Base-by-base conservation (phyloP, 2,113 vertebrate species). In the Bufo gargarizans region DNA sequence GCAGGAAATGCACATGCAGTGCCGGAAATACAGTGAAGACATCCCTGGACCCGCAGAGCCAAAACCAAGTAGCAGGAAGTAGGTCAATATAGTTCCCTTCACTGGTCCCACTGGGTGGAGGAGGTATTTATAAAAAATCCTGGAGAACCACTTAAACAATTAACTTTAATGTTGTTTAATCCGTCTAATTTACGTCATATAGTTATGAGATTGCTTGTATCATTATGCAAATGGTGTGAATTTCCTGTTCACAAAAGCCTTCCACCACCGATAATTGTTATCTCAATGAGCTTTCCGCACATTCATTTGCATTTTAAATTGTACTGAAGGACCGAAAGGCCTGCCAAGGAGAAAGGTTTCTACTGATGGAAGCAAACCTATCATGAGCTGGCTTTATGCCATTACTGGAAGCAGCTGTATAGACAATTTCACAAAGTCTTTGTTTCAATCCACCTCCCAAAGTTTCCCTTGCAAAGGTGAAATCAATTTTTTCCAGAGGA, bases 321-420 rank as follows among this genome's bases (percentile, higher is more conserved):
- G 80, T 12, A 65, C 19, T 49, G 45, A 69, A 83, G 81, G 61
- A 61, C 81, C 61, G 53, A 9, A 53, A 65, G 19, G 20, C 81
- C 45, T 83, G 81, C 45, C 81, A 83, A 83, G 81, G 47, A 83
- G 50, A 83, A 83, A 47, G 5, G 3, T 50, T 83, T 67, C 33
- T 83, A 45, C 59, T 65, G 45, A 19, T 49, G 19, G 45, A 49
- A 50, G 81, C 61, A 67, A n/a, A 53, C 17, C 17, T 47, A 69
- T 50, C 47, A 50, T 67, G 16, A 58, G 22, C 63, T 69, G 77
- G 61, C 81, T 69, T 69, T 0, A 50, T 33, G 63, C 61, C 81
- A 69, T 12, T 22, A 14, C 81, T 65, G 61, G 63, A 50, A 49
- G 43, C 43, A 47, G 49, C 33, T 20, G 0, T 12, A 47, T 19